Base-by-base conservation (phyloP, 2,113 vertebrate genomes). In the Pangasianodon gigas region DNA sequence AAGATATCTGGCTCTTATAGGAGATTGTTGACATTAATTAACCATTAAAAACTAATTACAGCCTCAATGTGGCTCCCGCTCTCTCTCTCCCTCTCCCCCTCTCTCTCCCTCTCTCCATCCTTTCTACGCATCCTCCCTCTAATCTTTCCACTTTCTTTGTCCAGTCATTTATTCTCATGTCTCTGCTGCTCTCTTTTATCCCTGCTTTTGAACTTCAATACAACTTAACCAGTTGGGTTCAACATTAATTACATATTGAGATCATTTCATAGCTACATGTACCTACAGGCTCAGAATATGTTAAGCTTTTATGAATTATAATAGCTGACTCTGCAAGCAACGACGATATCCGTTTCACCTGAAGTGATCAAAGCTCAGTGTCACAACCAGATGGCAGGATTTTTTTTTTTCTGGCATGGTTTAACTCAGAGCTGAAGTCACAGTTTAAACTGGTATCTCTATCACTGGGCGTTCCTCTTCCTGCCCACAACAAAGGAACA, bases 1-100 rank as follows among this genome's bases (percentile, higher is more conserved):
- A 79, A 91, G 87, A 82, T 82, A 91, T 89, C 85, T 84, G 85
- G 67, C 77, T 85, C 88, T 82, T 91, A 79, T 60, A 52, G 71
- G 82, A 88, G 60, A 77, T 44, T 90, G 91, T 75, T 91, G 91
- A 88, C 88, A 89, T 91, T 91, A 91, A 91, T 91, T 88, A 91
- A 82, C 82, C 24, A 90, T 82, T 90, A 89, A 75, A 90, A 88
- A 90, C 75, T 74, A 74, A 91, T 91, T 91, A 85, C 88, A 74
- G 85, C 87, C 65, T 75, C 60, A 81, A 14, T 89, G 60, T 54
- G 5, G 11, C 48, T 24, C 18, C 7, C 0, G 52, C 69, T 41
- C 29, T 8, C 75, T 7, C 48, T 80, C 87, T 84, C 24, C 52
- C 62, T 54, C 29, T 37, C 84, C 58, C 3, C 11, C 19, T 32